Evolutionary conservation across 92 coral and sea anemone species (phyloP).

Genomic region (Epizoanthus ramosus): DNA sequence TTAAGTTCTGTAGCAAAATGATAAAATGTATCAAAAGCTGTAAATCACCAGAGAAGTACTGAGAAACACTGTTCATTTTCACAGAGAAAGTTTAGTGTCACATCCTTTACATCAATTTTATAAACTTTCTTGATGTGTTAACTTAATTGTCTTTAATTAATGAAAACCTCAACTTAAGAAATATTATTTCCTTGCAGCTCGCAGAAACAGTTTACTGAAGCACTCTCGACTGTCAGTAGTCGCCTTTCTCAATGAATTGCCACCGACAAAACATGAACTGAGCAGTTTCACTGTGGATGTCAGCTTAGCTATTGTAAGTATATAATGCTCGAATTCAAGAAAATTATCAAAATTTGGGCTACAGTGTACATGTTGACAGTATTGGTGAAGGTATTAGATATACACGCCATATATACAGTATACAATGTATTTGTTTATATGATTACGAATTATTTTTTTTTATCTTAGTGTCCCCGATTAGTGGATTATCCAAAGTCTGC

Average conservation of each 20-base stretch:
- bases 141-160: neutral
- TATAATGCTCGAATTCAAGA: neutral
- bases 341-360: neutral
- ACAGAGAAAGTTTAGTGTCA: too few relatives aligned
- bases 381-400: too few relatives aligned
- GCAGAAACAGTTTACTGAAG: constrained; percentile 67
- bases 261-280: constrained; percentile 86
- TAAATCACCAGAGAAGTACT: too few relatives aligned
- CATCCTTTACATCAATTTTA: too few relatives aligned
- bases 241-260: constrained; percentile 91
- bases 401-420: too few relatives aligned
- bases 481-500: too few relatives aligned
- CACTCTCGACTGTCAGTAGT: constrained; percentile 95
- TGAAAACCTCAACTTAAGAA: neutral
- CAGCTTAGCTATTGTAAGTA: constrained; percentile 78
- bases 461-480: too few relatives aligned
- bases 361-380: neutral
- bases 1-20: too few relatives aligned
- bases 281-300: constrained; percentile 81
- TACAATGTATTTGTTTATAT: too few relatives aligned
- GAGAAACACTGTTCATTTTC: too few relatives aligned
- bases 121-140: neutral
- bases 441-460: too few relatives aligned
- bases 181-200: constrained; percentile 46
- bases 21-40: too few relatives aligned